Base-by-base conservation (phyloP, 1,140 invertebrate genomes). In the Acromyrmex charruanus region DNA sequence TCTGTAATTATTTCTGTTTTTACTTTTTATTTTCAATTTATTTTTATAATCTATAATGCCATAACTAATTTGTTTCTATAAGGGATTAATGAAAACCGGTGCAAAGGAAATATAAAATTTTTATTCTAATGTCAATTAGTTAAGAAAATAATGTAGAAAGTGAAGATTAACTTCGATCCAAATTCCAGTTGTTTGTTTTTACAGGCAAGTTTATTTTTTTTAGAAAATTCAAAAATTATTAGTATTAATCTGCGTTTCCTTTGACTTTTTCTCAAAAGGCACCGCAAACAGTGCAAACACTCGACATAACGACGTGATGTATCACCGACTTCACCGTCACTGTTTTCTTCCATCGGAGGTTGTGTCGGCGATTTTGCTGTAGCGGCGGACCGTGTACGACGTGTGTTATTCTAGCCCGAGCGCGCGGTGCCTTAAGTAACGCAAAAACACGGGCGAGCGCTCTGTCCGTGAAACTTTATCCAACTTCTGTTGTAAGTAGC, bases 401-500 rank as follows among this genome's bases (percentile, higher is more conserved):
- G 53, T 49, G 55, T 74, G 80, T 84, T 74, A 74, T 84, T 75
- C 69, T 63, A 84, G 58, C 80, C 55, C 69, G 80, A 68, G 55
- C 25, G 69, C n/a, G 71, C 55, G 55, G 55, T 74, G 80, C 69
- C 80, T 84, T 84, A 84, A 75, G 80, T 84, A 84, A 84, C 80
- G 55, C 55, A 84, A 84, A 84, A 84, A 74, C 53, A 69, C 68
- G 35, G 28, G 63, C 65, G 53, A 74, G 25, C 58, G 69, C 69
- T 84, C 79, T 44, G 51, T 81, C 55, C 80, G 69, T 82, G 80
- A 84, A 84, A 84, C 80, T 84, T 84, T 84, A 84, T 84, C 80
- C 80, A 84, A 84, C 80, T 84, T 84, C 80, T 84, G 69, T 61
- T 75, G 80, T 84, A 84, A 84, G 80, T 84, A 84, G 80, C 69